Evolutionary conservation across 2,113 vertebrate genomes (phyloP).

Genomic region (Sminthopsis crassicaudata): DNA sequence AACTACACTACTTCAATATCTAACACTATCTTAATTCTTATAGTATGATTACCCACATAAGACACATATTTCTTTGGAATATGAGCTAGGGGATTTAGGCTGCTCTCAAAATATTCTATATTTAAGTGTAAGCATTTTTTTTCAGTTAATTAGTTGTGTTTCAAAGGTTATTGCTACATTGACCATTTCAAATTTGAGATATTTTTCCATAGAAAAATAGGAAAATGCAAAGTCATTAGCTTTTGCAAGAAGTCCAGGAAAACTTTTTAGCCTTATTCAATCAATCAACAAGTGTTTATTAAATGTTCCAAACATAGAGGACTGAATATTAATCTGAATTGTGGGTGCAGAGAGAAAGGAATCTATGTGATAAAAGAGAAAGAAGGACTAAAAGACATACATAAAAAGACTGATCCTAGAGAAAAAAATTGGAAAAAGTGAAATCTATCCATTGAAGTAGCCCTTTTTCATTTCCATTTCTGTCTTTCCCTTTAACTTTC

Average conservation of each 20-base stretch:
- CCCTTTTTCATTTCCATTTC: neutral
- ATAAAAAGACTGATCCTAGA: neutral
- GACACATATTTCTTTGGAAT: neutral
- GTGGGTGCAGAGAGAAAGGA: neutral
- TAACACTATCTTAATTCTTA: neutral
- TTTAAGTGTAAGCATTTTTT: neutral
- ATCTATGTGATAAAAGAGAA: neutral
- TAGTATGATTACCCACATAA: neutral
- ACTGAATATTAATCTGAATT: neutral
- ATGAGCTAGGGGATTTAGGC: neutral
- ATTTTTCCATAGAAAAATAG: neutral
- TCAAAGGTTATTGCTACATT: neutral
- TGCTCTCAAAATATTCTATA: neutral
- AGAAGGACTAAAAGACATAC: neutral
- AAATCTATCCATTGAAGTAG: neutral
- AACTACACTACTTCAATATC: neutral
- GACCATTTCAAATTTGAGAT: neutral
- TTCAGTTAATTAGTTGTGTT: neutral
- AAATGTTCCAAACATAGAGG: neutral
- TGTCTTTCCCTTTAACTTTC: neutral
- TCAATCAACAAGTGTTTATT: neutral
- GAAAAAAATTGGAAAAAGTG: neutral
- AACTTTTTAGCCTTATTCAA: neutral
- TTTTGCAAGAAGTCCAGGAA: neutral
- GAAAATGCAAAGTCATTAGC: neutral